Conservation (phyloP, 2,113 vertebrate genomes). For the Nipponia nippon region DNA sequence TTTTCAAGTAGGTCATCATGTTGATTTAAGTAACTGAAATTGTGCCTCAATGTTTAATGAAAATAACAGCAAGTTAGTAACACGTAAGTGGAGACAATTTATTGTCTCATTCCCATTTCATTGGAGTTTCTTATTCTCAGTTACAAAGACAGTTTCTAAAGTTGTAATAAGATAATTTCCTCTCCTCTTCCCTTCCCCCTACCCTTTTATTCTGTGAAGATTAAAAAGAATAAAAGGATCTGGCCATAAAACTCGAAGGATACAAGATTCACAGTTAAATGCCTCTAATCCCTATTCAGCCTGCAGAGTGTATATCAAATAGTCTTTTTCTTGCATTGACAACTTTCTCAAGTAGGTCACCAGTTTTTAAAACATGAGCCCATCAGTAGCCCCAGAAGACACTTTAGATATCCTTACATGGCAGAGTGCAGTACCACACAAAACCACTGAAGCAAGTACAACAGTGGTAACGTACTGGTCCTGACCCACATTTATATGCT, state of each 20-base stretch:
- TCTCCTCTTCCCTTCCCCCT: not conserved
- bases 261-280: not conserved
- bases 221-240: conserved; percentile 16
- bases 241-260: not conserved
- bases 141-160: not conserved
- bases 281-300: not conserved
- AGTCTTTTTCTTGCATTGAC: not conserved
- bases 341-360: not conserved
- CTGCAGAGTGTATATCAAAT: not conserved
- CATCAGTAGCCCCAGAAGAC: not conserved
- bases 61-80: conserved; percentile 2
- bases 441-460: not conserved
- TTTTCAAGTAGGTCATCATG: conserved; percentile 6
- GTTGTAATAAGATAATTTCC: not conserved
- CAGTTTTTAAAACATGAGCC: accelerated
- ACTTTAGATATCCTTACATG: accelerated
- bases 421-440: too few relatives aligned
- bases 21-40: conserved; percentile 53
- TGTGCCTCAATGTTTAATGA: conserved; percentile 23
- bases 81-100: not conserved
- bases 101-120: not conserved
- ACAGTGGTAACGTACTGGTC: accelerated
- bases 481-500: not conserved
- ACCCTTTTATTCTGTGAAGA: not conserved
- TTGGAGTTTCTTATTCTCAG: not conserved